These are phyloP conservation scores for Cyclina sinensis DNA, from an alignment of 1,140 invertebrate genomes.

Conservation along the genomic window DNA sequence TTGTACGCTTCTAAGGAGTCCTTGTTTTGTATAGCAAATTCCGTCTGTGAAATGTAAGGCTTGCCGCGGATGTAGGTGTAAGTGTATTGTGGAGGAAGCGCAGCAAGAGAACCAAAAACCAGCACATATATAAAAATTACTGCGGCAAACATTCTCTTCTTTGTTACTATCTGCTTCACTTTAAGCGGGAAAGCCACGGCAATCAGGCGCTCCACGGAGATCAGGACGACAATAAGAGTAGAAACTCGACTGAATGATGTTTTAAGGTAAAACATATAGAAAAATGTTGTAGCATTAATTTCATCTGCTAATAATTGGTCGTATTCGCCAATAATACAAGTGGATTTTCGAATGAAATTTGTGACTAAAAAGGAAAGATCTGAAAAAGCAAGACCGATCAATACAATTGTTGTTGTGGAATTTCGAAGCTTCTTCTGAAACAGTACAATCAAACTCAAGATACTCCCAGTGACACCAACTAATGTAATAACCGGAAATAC, in stretches of 20 bases:
- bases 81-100: conserved; percentile 60
- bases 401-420: conserved; percentile 65
- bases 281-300: conserved; percentile 65
- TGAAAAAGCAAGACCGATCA: conserved; percentile 66
- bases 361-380: conserved; percentile 68
- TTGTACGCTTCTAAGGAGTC: conserved; percentile 63
- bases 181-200: conserved; percentile 73
- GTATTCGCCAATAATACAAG: conserved; percentile 59
- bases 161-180: conserved; percentile 64
- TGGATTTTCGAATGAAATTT: conserved; percentile 69
- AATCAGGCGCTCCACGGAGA: conserved; percentile 70
- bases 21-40: conserved; percentile 62
- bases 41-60: conserved; percentile 48
- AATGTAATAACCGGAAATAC: conserved; percentile 68
- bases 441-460: conserved; percentile 67
- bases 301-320: conserved; percentile 43
- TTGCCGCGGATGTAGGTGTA: conserved; percentile 3
- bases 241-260: conserved; percentile 70
- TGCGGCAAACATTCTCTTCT: conserved; percentile 41
- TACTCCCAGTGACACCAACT: conserved; percentile 60
- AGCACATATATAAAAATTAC: conserved; percentile 42
- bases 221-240: conserved; percentile 67
- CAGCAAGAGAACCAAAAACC: conserved; percentile 28
- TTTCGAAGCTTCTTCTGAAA: conserved; percentile 49
- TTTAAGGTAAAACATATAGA: conserved; percentile 68